Base-by-base conservation (phyloP, 2,888 invertebrate genomes). In the Drosophila glabriapex region DNA sequence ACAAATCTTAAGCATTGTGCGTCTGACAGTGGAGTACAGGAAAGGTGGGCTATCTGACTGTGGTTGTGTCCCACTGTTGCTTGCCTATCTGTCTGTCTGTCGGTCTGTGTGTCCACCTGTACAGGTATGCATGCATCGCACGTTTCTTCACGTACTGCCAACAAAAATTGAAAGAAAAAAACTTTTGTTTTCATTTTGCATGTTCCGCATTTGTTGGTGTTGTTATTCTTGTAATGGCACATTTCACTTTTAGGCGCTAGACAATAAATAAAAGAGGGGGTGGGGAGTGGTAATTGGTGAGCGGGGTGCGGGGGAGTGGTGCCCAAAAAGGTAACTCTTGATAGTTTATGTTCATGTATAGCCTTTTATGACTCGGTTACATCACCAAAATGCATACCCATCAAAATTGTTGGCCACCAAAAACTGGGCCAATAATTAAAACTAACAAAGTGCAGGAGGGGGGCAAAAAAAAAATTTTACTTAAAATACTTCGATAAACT, bases 231-330 rank as follows among this genome's bases (percentile, higher is more conserved):
- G 64, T 58, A 61, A 62, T 77, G 76, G 22, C 85, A 72, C 85
- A 81, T 85, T 85, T 89, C 89, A 89, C 85, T 85, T 85, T 85
- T 82, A 33, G 74, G 55, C 31, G 76, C 69, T 67, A 54, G 41
- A 37, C 56, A 39, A 56, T 37, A 14, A 58, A 41, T 46, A 16
- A 46, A 46, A 25, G 16, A 9, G 22, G 12, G 12, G 22, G 22
- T 22, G 43, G 12, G 12, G 12, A 22, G 46, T 7, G 43, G 9
- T 9, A 9, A 31, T 31, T 12, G 41, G n/a, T 19, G 19, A 37
- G 16, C 14, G n/a, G 22, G 19, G n/a, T 6, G 19, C 22, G 14
- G 7, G 9, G 14, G 5, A 0, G 37, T 6, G 29, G 28, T 9
- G 54, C 33, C 49, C 5, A 35, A 62, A 60, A 53, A 29, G 62